phyloP scores from a whole-genome alignment of 2,113 vertebrate species.

The Deroptyus accipitrinus region DNA sequence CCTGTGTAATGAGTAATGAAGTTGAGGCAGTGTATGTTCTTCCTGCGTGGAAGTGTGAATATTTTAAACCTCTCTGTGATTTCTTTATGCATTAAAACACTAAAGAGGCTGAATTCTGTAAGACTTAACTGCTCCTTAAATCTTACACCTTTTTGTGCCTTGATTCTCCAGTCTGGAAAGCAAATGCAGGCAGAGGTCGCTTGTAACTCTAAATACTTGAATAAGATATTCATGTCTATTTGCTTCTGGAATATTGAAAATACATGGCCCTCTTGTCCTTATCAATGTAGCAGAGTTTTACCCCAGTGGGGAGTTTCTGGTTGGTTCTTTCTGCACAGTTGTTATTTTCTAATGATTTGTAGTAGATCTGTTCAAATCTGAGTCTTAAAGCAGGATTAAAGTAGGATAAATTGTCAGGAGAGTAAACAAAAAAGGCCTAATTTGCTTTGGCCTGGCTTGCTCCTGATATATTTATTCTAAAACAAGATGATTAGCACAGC shows the following conservation, averaged over 20 bases:
- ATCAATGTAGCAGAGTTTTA: background rate
- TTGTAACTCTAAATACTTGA: background rate
- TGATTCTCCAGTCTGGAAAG: background rate
- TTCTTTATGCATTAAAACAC: background rate
- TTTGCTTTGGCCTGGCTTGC: conserved; percentile 43
- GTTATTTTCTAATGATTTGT: background rate
- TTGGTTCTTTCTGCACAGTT: background rate
- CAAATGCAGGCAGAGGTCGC: background rate
- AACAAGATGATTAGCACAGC: conserved; percentile 22
- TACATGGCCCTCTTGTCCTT: background rate
- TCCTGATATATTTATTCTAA: conserved; percentile 26
- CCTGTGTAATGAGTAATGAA: background rate
- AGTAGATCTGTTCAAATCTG: background rate
- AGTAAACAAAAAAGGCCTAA: background rate
- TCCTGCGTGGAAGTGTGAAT: background rate
- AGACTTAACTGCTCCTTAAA: background rate
- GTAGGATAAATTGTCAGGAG: background rate
- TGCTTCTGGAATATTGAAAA: background rate
- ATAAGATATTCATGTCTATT: fast-evolving
- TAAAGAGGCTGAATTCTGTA: background rate
- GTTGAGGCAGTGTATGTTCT: fast-evolving
- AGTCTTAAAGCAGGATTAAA: conserved; percentile 9
- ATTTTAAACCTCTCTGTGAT: fast-evolving
- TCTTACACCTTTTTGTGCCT: background rate
- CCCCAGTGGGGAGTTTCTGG: background rate